These are phyloP conservation scores for Darevskia nairensis DNA, from an alignment of 2,797 vertebrate genomes.

Conservation along the genomic window DNA sequence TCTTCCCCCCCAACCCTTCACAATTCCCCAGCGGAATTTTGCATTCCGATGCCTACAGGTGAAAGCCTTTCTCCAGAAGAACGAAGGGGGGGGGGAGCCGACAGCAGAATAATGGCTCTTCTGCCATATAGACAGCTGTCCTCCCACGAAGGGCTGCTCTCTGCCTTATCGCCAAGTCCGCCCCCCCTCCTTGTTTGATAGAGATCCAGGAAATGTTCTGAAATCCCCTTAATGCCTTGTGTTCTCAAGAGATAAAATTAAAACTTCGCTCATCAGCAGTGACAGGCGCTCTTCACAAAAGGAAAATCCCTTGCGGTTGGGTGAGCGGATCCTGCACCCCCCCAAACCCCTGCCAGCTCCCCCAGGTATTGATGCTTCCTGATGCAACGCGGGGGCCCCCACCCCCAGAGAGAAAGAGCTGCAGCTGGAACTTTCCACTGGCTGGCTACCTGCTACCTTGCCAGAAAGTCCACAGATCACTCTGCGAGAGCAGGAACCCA, in stretches of 20 bases:
- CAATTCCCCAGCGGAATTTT: background rate
- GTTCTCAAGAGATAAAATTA: slow-evolving; percentile 44
- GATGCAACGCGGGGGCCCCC: background rate
- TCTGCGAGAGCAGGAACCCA: background rate
- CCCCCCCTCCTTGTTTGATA: background rate
- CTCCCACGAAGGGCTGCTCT: background rate
- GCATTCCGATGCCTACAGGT: rapidly evolving
- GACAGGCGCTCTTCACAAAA: background rate
- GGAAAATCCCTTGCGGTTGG: slow-evolving; percentile 34
- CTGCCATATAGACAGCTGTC: background rate
- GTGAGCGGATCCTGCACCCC: background rate
- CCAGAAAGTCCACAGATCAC: background rate
- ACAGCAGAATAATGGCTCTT: background rate
- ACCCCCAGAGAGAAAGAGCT: background rate
- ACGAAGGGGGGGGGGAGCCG: background rate
- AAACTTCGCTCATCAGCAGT: slow-evolving; percentile 8
- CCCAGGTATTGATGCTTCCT: background rate
- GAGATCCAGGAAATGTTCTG: slow-evolving; percentile 6
- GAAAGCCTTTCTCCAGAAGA: background rate
- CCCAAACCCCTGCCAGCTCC: background rate
- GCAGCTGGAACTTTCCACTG: background rate
- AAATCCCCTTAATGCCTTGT: slow-evolving; percentile 8
- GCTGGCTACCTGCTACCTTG: background rate
- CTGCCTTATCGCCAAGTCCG: slow-evolving; percentile 22
- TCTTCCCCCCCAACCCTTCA: background rate